Base-by-base conservation (phyloP, 2,797 vertebrate genomes). In the Pangasius macronema region DNA sequence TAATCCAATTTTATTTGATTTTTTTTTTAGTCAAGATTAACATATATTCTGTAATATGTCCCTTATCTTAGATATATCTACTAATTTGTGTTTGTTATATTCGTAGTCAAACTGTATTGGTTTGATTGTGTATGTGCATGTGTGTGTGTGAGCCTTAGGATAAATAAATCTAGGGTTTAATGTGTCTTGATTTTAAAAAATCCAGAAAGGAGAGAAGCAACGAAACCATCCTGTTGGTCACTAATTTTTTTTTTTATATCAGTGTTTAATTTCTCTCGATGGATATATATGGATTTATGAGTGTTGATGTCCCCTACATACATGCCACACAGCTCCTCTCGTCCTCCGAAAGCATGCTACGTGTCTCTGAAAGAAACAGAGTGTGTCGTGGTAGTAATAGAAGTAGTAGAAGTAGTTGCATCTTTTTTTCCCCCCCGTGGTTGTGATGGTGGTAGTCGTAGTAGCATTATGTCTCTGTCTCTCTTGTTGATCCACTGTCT, bases 241-340 rank as follows among this genome's bases (percentile, higher is more conserved):
- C 95, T 93, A 92, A 94, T 92, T 49, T 39, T 39, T 55, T 96
- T 95, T 87, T 95, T 95, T 95, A 95, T 96, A 95, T 96, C 91
- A 96, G 94, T 96, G 95, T 96, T 95, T 92, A 95, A 82, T 95
- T 94, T 95, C 93, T 96, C 95, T 96, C 92, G 94, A 95, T 97
- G 95, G 95, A 94, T 97, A 95, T 96, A 91, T 63, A 46, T 96
- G 95, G 95, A 95, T 92, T 95, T 91, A 91, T 95, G 91, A 96
- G 91, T 96, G 95, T 96, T 94, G 93, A 92, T 94, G 95, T 96
- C 95, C 95, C 95, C 94, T 94, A 96, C 95, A 95, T 95, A 96
- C 96, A 96, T 96, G 94, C 95, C 95, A 95, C 95, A 95, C 94
- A 94, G 94, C 95, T 94, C 95, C 95, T 96, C 93, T 96, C 94